Conservation (phyloP, 2,888 invertebrate species). For the Diaprepes abbreviatus region DNA sequence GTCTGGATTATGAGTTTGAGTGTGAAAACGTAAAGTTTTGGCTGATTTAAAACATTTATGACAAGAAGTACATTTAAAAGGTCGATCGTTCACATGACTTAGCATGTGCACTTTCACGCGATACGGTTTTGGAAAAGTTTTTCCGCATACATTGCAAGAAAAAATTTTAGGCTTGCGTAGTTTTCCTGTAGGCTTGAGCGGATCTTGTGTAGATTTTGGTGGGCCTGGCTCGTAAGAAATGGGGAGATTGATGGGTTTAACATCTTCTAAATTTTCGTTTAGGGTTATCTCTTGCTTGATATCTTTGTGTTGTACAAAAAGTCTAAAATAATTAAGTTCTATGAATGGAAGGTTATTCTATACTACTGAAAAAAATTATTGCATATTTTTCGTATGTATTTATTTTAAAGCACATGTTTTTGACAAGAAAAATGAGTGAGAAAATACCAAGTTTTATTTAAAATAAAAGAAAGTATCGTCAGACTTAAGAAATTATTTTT, state of each 20-base stretch:
- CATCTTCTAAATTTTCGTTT: not conserved
- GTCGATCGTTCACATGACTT: not conserved
- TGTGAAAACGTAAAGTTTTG: not conserved
- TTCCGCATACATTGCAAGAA: not conserved
- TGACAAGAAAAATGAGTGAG: too few species aligned
- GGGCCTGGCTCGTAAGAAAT: too few species aligned
- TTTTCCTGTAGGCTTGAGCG: too few species aligned
- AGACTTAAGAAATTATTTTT: too few species aligned
- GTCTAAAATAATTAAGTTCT: constrained; percentile 65
- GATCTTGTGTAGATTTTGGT: too few species aligned
- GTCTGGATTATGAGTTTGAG: not conserved
- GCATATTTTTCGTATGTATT: too few species aligned
- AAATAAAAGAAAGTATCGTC: too few species aligned
- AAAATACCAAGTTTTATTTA: too few species aligned
- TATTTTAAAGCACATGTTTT: too few species aligned
- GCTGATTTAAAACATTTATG: not conserved
- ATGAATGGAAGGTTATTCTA: too few species aligned
- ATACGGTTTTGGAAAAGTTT: not conserved
- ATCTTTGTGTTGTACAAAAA: not conserved
- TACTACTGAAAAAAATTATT: too few species aligned
- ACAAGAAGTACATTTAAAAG: not conserved
- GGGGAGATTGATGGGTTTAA: not conserved
- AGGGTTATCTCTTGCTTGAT: not conserved
- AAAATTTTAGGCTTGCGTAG: too few species aligned
- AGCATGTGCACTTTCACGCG: not conserved